Evolutionary conservation across 2,797 vertebrate species (phyloP).

Genomic region (Chiloscyllium punctatum): DNA sequence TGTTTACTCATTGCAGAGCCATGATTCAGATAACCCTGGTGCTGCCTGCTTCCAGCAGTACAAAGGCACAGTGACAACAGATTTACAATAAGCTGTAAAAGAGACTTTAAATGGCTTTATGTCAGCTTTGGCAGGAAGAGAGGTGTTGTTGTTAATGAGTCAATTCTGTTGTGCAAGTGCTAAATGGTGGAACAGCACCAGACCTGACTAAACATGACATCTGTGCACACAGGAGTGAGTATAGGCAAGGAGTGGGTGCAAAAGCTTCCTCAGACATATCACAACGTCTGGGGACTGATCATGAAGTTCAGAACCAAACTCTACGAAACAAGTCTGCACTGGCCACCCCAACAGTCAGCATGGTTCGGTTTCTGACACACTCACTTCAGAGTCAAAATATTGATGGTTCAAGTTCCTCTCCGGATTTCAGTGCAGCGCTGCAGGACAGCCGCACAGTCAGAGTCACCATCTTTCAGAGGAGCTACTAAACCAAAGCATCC

Average conservation of each 20-base stretch:
- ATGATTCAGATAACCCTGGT: neutral
- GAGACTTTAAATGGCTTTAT: neutral
- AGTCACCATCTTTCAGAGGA: neutral
- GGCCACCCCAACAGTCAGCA: neutral
- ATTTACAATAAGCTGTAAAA: neutral
- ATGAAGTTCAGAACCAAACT: neutral
- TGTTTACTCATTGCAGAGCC: neutral
- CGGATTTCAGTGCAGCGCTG: neutral
- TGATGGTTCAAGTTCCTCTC: neutral
- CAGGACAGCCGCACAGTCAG: neutral
- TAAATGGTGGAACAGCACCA: neutral
- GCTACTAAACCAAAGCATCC: neutral
- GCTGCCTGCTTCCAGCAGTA: neutral
- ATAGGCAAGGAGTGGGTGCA: neutral
- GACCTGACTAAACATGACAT: neutral
- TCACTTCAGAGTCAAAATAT: neutral
- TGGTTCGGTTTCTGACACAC: neutral
- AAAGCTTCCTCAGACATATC: neutral
- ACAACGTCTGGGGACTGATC: neutral
- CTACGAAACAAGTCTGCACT: neutral
- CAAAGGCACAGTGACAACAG: neutral
- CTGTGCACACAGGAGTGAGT: neutral
- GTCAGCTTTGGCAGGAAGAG: neutral
- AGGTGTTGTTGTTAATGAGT: neutral
- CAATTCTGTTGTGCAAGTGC: neutral